phyloP scores from a whole-genome alignment of 2,797 vertebrate genomes.

The Hypotaenidia okinawae region DNA sequence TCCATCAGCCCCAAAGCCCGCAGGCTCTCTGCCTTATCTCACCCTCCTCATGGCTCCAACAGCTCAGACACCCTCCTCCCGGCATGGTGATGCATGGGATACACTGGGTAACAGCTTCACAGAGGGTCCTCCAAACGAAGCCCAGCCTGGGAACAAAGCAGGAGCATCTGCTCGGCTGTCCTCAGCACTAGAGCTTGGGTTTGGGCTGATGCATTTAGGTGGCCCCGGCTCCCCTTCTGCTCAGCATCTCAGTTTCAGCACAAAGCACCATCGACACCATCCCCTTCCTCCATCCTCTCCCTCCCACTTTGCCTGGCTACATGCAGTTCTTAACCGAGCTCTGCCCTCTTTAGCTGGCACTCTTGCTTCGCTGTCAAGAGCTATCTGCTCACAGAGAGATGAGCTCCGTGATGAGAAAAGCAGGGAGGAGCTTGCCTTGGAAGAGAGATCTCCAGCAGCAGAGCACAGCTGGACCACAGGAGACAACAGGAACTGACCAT shows the following conservation, averaged over 20 bases:
- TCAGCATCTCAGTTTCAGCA: neutral
- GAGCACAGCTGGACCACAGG: neutral
- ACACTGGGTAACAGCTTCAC: neutral
- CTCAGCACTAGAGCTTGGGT: neutral
- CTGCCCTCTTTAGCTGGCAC: neutral
- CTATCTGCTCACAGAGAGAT: neutral
- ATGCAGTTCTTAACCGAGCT: neutral
- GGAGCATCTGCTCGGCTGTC: neutral
- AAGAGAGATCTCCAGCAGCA: neutral
- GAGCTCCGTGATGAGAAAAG: neutral
- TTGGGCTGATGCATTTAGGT: rapidly evolving
- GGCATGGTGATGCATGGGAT: too few relatives aligned
- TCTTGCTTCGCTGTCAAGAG: neutral
- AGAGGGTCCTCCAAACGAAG: neutral
- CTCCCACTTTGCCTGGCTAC: neutral
- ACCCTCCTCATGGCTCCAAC: neutral
- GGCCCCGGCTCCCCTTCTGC: neutral
- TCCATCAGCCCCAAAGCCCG: neutral
- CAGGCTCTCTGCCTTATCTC: neutral
- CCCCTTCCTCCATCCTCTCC: neutral
- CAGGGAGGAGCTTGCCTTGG: neutral
- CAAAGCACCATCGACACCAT: neutral
- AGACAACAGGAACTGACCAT: neutral
- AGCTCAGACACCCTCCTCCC: neutral
- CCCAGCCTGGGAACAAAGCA: neutral